Base-by-base conservation (phyloP, 1,140 invertebrate species). In the Melipona quadrifasciata region DNA sequence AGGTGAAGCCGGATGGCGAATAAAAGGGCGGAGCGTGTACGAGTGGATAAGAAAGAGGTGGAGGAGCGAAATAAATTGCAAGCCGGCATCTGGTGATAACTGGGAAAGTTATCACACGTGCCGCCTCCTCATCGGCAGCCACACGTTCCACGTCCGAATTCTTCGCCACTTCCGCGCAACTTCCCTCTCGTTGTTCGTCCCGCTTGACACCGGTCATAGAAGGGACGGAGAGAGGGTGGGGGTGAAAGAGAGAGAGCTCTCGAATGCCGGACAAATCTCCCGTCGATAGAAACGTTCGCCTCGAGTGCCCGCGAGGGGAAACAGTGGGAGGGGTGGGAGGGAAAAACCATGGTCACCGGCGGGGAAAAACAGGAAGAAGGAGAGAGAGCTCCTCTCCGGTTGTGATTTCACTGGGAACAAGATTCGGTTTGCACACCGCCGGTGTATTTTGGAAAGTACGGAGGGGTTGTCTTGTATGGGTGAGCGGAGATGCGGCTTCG, bases 31-130 rank as follows among this genome's bases (percentile, higher is more conserved):
- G 47, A 72, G 73, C n/a, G 53, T 47, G 24, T 27, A n/a, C n/a
- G 47, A 8, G 53, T 10, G 24, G 55, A 53, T 55, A 53, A 80
- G 64, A 70, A 86, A 80, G 86, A 55, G 39, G 74, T 72, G 74
- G 86, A 78, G 39, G 85, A 80, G 73, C 61, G 68, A 89, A 83
- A 89, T 89, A 89, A 89, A 89, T 89, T 86, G 88, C 80, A 64
- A 39, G 77, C 58, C 84, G 86, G 88, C 88, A 89, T 89, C 88
- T 89, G 88, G 88, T 89, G 88, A 87, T 89, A 89, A 89, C 88
- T 89, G 88, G 81, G 73, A 89, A 89, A 89, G 78, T 89, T 89
- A 89, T 89, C 88, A 82, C 88, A 85, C 87, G 85, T 89, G 85
- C 82, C 65, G 82, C 51, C 78, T 89, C 47, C 77, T 64, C 73